Percentiles rank a stretch among this genome's conserved stretches.
Conservation (phyloP, 2,113 vertebrate genomes). For the Trogon melanurus region DNA sequence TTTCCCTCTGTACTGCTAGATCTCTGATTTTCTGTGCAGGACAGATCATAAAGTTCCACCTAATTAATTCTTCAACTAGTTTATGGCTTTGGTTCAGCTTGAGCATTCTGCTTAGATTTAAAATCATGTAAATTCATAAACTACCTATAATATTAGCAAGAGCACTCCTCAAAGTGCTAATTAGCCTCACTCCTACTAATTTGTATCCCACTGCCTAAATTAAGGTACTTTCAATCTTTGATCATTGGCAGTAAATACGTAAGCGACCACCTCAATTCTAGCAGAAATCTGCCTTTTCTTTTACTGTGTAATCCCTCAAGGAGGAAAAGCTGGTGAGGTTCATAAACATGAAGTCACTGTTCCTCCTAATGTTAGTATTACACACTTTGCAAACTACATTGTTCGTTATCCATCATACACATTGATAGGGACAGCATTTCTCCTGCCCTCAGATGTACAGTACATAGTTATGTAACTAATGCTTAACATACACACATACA, state of each 20-base stretch:
- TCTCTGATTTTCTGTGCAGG: conserved; percentile 2
- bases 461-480: background rate
- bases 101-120: background rate
- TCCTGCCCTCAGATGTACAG: background rate
- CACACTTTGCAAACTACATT: background rate
- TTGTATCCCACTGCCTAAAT: background rate
- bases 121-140: background rate
- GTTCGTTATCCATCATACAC: background rate
- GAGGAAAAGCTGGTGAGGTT: background rate
- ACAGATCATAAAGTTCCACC: background rate
- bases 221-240: background rate
- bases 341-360: background rate
- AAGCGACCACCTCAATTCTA: background rate
- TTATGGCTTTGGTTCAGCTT: background rate
- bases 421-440: background rate
- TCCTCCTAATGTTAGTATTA: background rate
- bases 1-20: background rate
- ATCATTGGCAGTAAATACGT: background rate
- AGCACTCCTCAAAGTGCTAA: background rate
- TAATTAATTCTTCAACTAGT: background rate
- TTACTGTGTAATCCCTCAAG: background rate
- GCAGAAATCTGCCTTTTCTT: background rate
- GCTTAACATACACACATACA: background rate
- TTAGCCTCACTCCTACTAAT: background rate
- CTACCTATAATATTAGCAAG: background rate